A percentile compares a stretch with the other conserved stretches of the same genome.
Conservation (phyloP, 2,113 vertebrate species). For the Cygnus buccinator region DNA sequence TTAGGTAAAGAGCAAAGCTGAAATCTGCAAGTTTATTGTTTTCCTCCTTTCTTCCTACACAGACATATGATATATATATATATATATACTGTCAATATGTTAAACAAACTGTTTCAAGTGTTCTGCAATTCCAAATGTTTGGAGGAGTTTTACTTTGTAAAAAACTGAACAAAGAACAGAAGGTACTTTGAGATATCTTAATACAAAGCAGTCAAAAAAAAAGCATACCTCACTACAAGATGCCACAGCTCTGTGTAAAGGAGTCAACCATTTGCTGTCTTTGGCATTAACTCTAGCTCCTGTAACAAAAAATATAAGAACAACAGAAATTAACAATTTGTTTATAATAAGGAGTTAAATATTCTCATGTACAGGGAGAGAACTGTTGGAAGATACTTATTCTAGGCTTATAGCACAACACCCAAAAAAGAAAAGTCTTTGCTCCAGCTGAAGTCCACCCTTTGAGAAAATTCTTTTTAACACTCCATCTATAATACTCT, state of each 20-base stretch:
- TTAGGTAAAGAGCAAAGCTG: not conserved
- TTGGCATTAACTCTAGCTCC: constrained; percentile 99
- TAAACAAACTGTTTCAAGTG: not conserved
- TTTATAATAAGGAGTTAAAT: constrained; percentile 22
- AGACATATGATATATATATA: not conserved
- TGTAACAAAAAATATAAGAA: constrained; percentile 76
- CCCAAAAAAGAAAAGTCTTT: not conserved
- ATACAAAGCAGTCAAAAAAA: not conserved
- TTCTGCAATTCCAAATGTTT: not conserved
- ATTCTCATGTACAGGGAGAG: not conserved
- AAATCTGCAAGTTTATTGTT: not conserved
- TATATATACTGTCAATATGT: not conserved
- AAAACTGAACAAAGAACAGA: not conserved
- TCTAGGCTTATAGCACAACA: not conserved
- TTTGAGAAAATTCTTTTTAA: not conserved
- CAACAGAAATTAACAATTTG: constrained; percentile 12
- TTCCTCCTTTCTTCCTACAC: not conserved
- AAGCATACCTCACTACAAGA: constrained; percentile 95
- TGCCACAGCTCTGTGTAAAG: constrained; percentile 97
- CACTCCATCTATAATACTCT: not conserved
- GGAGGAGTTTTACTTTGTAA: not conserved
- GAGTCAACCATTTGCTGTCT: constrained; percentile 99
- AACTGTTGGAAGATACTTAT: not conserved
- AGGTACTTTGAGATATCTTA: not conserved
- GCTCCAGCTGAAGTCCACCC: not conserved